phyloP scores from a whole-genome alignment of 2,797 vertebrate species.

The Falco biarmicus region DNA sequence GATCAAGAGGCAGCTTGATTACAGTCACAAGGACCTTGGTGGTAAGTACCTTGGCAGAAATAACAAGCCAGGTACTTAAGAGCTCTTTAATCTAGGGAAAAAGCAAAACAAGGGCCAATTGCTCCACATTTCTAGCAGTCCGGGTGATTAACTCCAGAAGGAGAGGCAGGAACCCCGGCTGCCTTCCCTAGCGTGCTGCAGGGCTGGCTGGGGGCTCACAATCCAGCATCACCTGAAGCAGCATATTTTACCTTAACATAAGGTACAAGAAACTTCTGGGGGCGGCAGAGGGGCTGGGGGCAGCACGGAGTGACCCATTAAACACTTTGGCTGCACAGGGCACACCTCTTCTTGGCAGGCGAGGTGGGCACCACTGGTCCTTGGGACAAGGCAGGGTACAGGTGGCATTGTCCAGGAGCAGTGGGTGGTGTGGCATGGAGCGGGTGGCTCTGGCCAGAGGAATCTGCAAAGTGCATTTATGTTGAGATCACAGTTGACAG shows the following conservation, averaged over 20 bases:
- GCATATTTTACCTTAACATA: background rate
- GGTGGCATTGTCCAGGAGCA: background rate
- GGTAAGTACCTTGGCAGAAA: constrained; percentile 48
- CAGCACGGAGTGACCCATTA: background rate
- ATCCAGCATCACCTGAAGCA: background rate
- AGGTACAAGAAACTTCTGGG: background rate
- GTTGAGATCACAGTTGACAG: constrained; percentile 16
- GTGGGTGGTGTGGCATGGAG: background rate
- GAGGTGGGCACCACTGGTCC: constrained; percentile 77
- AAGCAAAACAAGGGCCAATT: constrained; percentile 44
- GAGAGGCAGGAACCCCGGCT: background rate
- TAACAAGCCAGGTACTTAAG: constrained; percentile 65
- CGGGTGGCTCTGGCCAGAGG: background rate
- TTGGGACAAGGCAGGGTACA: background rate
- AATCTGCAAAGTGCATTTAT: constrained; percentile 68
- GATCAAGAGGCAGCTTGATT: constrained; percentile 65
- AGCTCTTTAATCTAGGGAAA: constrained; percentile 59
- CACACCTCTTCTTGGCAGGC: constrained; percentile 82
- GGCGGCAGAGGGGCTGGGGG: background rate
- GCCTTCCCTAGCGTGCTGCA: background rate
- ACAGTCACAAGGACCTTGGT: constrained; percentile 44
- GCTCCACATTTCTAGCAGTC: constrained; percentile 28
- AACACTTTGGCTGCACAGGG: constrained; percentile 39
- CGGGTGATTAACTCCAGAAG: constrained; percentile 15
- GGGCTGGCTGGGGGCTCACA: background rate